Evolutionary conservation across 2,888 invertebrate species (phyloP).

Genomic region (Caenorhabditis drosophilae): DNA sequence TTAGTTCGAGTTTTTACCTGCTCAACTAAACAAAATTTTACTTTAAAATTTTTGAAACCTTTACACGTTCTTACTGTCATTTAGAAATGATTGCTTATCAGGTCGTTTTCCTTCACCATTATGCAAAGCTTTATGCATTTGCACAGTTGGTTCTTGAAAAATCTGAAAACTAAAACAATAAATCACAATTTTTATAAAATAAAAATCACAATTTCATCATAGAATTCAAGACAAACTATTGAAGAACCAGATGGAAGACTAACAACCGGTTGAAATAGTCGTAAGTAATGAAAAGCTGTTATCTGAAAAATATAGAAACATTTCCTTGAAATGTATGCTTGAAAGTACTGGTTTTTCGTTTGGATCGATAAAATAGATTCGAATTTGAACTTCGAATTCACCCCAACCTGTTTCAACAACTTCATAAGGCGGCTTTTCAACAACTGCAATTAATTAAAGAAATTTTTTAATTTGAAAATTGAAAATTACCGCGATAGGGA

Average conservation of each 20-base stretch:
- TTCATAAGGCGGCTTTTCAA: constrained; percentile 94
- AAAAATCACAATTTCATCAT: constrained; percentile 57
- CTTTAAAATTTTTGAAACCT: neutral
- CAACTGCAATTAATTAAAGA: constrained; percentile 74
- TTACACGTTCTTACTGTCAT: constrained; percentile 47
- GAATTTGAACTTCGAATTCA: constrained; percentile 96
- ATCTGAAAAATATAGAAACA: constrained; percentile 43
- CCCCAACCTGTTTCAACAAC: constrained; percentile 99
- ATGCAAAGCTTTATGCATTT: constrained; percentile 46
- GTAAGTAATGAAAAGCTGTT: constrained; percentile 57
- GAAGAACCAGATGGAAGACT: constrained; percentile 39
- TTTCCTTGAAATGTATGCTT: neutral
- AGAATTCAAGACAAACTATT: constrained; percentile 59
- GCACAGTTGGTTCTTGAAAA: constrained; percentile 56
- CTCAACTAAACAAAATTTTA: constrained; percentile 35
- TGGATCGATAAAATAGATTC: constrained; percentile 94
- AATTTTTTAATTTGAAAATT: neutral
- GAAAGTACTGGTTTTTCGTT: constrained; percentile 84
- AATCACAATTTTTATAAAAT: neutral
- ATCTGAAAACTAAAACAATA: constrained; percentile 31
- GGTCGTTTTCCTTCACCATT: constrained; percentile 39
- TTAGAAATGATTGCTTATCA: constrained; percentile 39
- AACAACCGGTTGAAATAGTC: constrained; percentile 56
- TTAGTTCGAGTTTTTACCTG: constrained; percentile 34
- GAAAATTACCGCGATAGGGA: constrained; percentile 77